Conservation (phyloP, 2,888 invertebrate species). For the Creontiades dilutus region DNA sequence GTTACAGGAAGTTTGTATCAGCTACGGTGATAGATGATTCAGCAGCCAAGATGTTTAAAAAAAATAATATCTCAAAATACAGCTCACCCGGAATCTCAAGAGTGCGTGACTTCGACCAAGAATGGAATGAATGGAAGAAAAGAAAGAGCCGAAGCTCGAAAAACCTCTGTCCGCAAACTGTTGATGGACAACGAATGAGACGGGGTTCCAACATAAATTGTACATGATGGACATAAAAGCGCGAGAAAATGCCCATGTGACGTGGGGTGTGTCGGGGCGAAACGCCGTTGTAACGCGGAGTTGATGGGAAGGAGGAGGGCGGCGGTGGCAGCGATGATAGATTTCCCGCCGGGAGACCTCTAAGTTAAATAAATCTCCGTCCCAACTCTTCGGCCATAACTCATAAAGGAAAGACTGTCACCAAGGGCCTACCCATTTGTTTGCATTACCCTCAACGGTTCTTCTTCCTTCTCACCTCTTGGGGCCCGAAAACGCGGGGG, state of each 20-base stretch:
- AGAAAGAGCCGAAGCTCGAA: neutral
- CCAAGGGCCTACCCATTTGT: constrained; percentile 63
- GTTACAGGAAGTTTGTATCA: too few species aligned
- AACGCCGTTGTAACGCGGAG: neutral
- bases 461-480: constrained; percentile 28
- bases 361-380: constrained; percentile 65
- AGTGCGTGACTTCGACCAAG: too few species aligned
- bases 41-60: too few species aligned
- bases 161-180: neutral
- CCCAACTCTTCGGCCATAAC: constrained; percentile 63
- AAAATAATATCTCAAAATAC: too few species aligned
- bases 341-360: constrained; percentile 56
- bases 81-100: too few species aligned
- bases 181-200: constrained; percentile 15
- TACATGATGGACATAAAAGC: constrained; percentile 20
- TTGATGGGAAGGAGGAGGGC: neutral
- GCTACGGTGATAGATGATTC: too few species aligned
- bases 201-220: constrained; percentile 16
- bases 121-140: neutral
- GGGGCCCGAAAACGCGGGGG: neutral
- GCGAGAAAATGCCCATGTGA: constrained; percentile 10
- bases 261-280: neutral
- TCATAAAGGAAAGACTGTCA: constrained; percentile 64
- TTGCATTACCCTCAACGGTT: constrained; percentile 68
- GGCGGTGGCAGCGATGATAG: constrained; percentile 59